Conservation (phyloP, 2,888 invertebrate species). For the Rhagonycha lutea region DNA sequence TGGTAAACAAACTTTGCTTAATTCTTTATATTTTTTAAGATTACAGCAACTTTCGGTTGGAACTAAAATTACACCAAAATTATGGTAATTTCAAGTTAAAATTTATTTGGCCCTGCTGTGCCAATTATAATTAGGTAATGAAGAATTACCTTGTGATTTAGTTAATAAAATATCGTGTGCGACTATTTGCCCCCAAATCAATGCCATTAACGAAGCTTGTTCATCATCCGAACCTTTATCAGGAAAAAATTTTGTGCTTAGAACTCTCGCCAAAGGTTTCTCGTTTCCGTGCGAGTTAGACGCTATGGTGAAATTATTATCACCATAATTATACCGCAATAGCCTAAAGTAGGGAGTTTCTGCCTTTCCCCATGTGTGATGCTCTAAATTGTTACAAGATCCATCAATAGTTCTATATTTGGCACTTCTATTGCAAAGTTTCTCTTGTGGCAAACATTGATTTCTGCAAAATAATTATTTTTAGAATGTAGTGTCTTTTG, state of each 20-base stretch:
- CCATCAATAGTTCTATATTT: constrained; percentile 78
- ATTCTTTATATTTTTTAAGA: not conserved
- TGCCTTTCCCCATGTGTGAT: constrained; percentile 73
- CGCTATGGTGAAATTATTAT: constrained; percentile 66
- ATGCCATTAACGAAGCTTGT: constrained; percentile 67
- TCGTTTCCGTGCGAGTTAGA: constrained; percentile 57
- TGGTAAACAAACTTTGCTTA: constrained; percentile 64
- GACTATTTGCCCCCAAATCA: constrained; percentile 82
- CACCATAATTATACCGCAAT: constrained; percentile 68
- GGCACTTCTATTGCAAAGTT: constrained; percentile 53
- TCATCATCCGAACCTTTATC: constrained; percentile 66
- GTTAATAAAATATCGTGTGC: constrained; percentile 76
- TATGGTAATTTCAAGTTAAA: too few relatives aligned
- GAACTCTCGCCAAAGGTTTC: constrained; percentile 67
- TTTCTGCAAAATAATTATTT: not conserved
- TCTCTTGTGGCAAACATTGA: constrained; percentile 26
- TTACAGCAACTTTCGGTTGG: not conserved
- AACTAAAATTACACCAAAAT: too few relatives aligned
- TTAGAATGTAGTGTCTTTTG: not conserved
- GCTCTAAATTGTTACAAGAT: constrained; percentile 77
- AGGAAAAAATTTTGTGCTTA: constrained; percentile 66
- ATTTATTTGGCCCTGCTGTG: too few relatives aligned
- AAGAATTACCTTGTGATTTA: constrained; percentile 51
- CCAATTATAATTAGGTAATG: too few relatives aligned
- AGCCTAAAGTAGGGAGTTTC: constrained; percentile 67